Evolutionary conservation across 2,797 vertebrate genomes (phyloP).

Genomic region (Epinephelus awoara): DNA sequence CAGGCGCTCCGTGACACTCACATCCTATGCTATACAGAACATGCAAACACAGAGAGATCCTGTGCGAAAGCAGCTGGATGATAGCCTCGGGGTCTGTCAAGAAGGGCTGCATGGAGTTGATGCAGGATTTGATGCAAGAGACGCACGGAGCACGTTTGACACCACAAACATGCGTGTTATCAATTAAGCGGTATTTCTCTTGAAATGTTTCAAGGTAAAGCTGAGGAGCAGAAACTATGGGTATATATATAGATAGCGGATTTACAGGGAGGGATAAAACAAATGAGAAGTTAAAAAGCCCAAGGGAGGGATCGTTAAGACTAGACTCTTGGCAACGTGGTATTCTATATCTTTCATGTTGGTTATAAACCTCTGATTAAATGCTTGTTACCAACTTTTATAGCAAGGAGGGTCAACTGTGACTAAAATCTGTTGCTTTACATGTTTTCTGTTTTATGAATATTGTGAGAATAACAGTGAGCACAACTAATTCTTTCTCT

Average conservation of each 20-base stretch:
- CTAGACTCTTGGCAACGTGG: not conserved
- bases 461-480: not conserved
- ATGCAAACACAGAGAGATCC: slow-evolving; percentile 59
- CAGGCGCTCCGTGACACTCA: slow-evolving; percentile 63
- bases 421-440: not conserved
- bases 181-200: slow-evolving; percentile 27
- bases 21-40: slow-evolving; percentile 62
- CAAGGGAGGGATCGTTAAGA: not conserved
- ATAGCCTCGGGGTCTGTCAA: slow-evolving; percentile 65
- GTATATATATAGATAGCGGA: not conserved
- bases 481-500: not conserved
- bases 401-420: not conserved
- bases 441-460: not conserved
- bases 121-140: slow-evolving; percentile 31
- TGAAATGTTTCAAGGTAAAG: slow-evolving; percentile 28
- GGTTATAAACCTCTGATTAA: no score
- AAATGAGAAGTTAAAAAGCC: not conserved
- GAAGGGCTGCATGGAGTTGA: slow-evolving; percentile 25
- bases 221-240: not conserved
- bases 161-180: slow-evolving; percentile 33
- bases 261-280: slow-evolving; percentile 8
- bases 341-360: not conserved
- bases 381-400: not conserved
- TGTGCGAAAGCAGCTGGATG: slow-evolving; percentile 60
- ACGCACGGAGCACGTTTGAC: slow-evolving; percentile 27